Percentiles rank a stretch among this genome's conserved stretches.
These are phyloP conservation scores for Encarsia formosa DNA, from an alignment of 2,888 invertebrate species.

Conservation along the genomic window DNA sequence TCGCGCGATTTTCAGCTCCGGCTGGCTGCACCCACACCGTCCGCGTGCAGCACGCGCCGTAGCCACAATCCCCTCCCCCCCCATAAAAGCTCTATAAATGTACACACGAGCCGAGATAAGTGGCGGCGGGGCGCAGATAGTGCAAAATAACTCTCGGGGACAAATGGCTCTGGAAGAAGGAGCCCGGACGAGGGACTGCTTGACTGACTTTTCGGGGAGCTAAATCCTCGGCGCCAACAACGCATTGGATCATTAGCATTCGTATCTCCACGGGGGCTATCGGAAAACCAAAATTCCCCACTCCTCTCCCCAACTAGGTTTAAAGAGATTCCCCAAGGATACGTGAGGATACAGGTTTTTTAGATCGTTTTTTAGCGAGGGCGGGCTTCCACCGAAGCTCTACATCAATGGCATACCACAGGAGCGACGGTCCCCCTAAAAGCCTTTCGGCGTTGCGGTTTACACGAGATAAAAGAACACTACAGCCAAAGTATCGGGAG, in stretches of 20 bases:
- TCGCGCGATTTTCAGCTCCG: conserved; percentile 27
- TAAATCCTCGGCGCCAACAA: too few relatives aligned
- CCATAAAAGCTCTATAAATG: too few relatives aligned
- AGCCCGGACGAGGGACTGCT: neutral
- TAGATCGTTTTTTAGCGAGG: conserved; percentile 41
- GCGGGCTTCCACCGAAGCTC: conserved; percentile 28
- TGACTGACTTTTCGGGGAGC: too few relatives aligned
- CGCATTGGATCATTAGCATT: neutral
- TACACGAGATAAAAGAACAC: conserved; percentile 35
- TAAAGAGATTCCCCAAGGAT: conserved; percentile 42
- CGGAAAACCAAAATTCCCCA: neutral
- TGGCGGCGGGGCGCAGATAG: too few relatives aligned
- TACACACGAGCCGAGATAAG: too few relatives aligned
- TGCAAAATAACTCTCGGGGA: neutral
- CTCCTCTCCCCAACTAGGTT: too few relatives aligned
- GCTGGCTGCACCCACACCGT: neutral
- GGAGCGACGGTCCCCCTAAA: conserved; percentile 36
- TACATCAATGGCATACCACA: conserved; percentile 43
- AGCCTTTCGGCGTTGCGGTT: conserved; percentile 42
- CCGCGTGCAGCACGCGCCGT: too few relatives aligned
- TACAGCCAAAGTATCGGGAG: conserved; percentile 3
- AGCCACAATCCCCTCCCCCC: too few relatives aligned
- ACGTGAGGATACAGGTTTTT: conserved; percentile 38
- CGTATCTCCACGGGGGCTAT: neutral
- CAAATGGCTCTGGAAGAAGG: neutral